phyloP scores from a whole-genome alignment of 2,797 vertebrate species.

The Coendou prehensilis region DNA sequence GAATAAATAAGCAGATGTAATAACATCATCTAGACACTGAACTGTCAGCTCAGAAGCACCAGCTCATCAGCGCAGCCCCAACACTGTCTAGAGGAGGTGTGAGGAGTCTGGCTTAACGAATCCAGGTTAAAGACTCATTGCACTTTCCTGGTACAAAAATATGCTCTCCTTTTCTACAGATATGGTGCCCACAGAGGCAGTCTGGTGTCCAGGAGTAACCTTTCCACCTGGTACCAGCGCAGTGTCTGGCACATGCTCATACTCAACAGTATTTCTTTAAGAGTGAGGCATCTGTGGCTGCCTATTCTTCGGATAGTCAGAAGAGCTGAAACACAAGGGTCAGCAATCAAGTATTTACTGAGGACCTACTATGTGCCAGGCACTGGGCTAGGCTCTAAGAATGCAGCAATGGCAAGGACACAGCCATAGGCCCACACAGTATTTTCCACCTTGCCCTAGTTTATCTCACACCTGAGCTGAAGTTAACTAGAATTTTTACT shows the following conservation, averaged over 20 bases:
- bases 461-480: neutral
- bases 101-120: conserved; percentile 30
- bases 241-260: neutral
- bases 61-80: neutral
- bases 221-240: neutral
- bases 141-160: neutral
- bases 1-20: conserved; percentile 63
- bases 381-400: neutral
- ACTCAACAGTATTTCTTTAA: neutral
- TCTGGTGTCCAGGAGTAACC: neutral
- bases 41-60: conserved; percentile 9
- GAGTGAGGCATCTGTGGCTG: neutral
- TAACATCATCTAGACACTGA: conserved; percentile 39
- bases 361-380: neutral
- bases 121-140: neutral
- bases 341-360: neutral
- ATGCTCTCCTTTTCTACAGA: neutral
- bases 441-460: neutral
- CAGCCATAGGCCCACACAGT: neutral
- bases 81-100: conserved; percentile 9
- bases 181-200: neutral
- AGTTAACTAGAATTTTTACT: neutral
- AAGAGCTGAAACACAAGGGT: neutral
- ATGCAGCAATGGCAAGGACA: neutral
- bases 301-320: neutral